Evolutionary conservation across 2,113 vertebrate genomes (phyloP).

Genomic region (Albula glossodonta): DNA sequence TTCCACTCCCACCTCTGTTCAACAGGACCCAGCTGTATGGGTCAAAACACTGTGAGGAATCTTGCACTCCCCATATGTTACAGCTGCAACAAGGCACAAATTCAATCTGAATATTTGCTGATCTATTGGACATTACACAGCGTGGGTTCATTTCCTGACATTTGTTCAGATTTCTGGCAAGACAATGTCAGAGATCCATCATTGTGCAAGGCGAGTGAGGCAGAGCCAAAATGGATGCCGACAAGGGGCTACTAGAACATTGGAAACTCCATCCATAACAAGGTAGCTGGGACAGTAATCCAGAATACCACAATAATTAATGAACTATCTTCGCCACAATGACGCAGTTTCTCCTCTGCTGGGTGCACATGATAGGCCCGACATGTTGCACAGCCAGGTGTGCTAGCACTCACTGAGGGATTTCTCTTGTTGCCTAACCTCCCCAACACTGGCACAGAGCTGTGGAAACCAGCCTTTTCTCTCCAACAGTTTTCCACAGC

Average conservation of each 20-base stretch:
- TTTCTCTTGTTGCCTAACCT: background rate
- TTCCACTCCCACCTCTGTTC: background rate
- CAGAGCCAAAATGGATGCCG: background rate
- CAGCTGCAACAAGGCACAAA: background rate
- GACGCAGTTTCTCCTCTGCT: background rate
- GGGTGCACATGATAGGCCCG: background rate
- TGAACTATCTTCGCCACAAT: background rate
- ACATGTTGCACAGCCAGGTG: background rate
- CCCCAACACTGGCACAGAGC: background rate
- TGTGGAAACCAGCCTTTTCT: conserved; percentile 7
- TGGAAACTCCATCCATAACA: background rate
- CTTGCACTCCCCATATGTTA: background rate
- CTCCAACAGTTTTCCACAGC: background rate
- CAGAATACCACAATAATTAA: background rate
- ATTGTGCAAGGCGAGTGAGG: background rate
- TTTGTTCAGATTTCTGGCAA: background rate
- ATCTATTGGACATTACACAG: background rate
- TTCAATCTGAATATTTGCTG: background rate
- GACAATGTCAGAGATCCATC: background rate
- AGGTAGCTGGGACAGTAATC: background rate
- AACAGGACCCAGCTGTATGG: background rate
- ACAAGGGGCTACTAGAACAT: background rate
- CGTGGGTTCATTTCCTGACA: background rate
- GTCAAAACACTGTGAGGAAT: background rate
- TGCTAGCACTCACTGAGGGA: background rate